Conservation (phyloP, 2,888 invertebrate species). For the Homarus gammarus region DNA sequence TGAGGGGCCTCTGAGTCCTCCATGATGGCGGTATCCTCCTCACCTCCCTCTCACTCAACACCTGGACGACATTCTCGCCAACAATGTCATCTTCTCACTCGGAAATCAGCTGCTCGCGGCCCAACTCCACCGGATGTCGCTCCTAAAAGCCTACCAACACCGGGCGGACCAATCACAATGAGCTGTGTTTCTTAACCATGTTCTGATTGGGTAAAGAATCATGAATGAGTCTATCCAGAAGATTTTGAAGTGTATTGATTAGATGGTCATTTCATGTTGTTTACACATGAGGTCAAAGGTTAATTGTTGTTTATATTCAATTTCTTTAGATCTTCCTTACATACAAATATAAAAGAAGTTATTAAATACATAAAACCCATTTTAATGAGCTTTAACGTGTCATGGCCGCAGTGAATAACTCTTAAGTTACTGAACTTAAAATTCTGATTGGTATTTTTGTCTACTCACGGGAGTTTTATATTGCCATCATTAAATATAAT, state of each 20-base stretch:
- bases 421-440: no score
- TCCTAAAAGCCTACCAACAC: background rate
- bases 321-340: no score
- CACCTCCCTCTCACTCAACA: slow-evolving; percentile 1
- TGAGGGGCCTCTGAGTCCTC: slow-evolving; percentile 20
- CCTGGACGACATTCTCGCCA: background rate
- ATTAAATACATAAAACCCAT: no score
- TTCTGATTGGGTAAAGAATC: background rate
- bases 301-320: background rate
- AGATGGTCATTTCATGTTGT: slow-evolving; percentile 30
- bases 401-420: no score
- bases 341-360: no score
- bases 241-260: slow-evolving; percentile 44
- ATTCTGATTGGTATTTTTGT: no score
- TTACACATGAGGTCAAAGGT: slow-evolving; percentile 17
- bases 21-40: slow-evolving; percentile 21
- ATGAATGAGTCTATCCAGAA: background rate
- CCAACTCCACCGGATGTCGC: background rate
- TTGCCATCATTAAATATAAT: no score
- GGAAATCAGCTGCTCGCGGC: slow-evolving; percentile 20
- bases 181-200: background rate
- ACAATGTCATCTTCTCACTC: background rate
- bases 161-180: slow-evolving; percentile 12
- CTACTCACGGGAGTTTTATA: no score
- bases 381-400: no score